phyloP scores from a whole-genome alignment of 2,888 invertebrate genomes.

The Microctonus aethiopoides region DNA sequence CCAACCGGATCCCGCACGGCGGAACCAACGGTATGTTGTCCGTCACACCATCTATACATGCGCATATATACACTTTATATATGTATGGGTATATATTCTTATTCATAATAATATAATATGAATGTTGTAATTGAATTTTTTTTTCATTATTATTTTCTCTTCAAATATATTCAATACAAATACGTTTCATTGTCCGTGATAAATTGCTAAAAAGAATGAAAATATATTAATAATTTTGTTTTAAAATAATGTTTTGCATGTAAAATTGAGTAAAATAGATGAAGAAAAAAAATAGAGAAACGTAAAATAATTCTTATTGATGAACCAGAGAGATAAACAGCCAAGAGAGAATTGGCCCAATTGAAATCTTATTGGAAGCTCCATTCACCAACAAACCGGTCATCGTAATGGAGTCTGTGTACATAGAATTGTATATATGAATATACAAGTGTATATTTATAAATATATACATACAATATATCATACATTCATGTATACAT shows the following conservation, averaged over 20 bases:
- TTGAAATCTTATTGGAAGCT: not conserved
- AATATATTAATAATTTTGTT: too few relatives aligned
- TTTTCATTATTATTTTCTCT: too few relatives aligned
- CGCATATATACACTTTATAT: not conserved
- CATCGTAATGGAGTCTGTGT: not conserved
- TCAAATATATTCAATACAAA: too few relatives aligned
- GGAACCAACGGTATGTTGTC: constrained; percentile 9
- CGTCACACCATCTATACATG: not conserved
- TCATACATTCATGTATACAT: not conserved
- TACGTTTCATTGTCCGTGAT: too few relatives aligned
- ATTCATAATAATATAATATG: too few relatives aligned
- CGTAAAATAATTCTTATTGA: not conserved
- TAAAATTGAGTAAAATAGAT: not conserved
- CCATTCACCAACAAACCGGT: constrained; percentile 29
- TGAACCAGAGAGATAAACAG: not conserved
- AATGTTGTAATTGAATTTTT: too few relatives aligned
- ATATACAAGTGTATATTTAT: too few relatives aligned
- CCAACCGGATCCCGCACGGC: constrained; percentile 7
- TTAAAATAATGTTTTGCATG: not conserved
- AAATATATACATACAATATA: too few relatives aligned
- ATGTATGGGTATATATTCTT: not conserved
- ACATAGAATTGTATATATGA: not conserved
- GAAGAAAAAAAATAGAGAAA: not conserved
- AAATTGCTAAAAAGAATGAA: too few relatives aligned
- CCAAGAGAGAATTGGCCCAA: not conserved